A percentile compares a stretch with the other conserved stretches of the same genome.
Evolutionary conservation across 2,113 vertebrate species (phyloP).

Genomic region (Cyanistes caeruleus): DNA sequence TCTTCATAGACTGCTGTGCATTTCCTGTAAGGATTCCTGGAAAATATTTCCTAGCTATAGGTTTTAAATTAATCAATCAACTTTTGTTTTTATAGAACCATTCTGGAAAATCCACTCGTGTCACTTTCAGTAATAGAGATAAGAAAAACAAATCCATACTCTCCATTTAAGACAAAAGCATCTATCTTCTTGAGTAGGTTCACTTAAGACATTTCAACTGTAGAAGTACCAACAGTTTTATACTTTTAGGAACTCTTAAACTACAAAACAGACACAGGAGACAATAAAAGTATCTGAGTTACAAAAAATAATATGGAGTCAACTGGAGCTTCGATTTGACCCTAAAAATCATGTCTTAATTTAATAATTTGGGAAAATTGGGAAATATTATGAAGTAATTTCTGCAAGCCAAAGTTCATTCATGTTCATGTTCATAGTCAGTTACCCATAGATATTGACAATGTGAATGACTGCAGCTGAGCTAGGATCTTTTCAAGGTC

Average conservation of each 20-base stretch:
- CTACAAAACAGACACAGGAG: neutral
- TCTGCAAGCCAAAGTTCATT: neutral
- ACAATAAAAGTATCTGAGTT: neutral
- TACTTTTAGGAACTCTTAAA: neutral
- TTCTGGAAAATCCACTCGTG: conserved; percentile 73
- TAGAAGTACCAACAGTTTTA: neutral
- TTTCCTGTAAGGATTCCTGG: conserved; percentile 52
- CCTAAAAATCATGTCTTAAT: neutral
- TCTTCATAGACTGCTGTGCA: neutral
- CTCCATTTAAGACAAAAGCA: conserved; percentile 70
- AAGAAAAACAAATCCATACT: conserved; percentile 69
- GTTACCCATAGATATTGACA: neutral
- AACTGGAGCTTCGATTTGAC: neutral
- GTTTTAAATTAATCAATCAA: conserved; percentile 75
- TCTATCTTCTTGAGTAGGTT: conserved; percentile 64
- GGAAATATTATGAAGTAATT: neutral
- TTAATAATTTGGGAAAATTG: neutral
- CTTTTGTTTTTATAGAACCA: conserved; percentile 72
- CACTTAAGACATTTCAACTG: conserved; percentile 10
- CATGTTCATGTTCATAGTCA: too few relatives aligned
- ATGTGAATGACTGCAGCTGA: neutral
- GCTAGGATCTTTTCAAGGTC: neutral
- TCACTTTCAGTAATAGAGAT: conserved; percentile 73
- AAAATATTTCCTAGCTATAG: conserved; percentile 52
- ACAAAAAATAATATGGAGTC: neutral